Conservation (phyloP, 2,113 vertebrate genomes). For the Xenus cinereus region DNA sequence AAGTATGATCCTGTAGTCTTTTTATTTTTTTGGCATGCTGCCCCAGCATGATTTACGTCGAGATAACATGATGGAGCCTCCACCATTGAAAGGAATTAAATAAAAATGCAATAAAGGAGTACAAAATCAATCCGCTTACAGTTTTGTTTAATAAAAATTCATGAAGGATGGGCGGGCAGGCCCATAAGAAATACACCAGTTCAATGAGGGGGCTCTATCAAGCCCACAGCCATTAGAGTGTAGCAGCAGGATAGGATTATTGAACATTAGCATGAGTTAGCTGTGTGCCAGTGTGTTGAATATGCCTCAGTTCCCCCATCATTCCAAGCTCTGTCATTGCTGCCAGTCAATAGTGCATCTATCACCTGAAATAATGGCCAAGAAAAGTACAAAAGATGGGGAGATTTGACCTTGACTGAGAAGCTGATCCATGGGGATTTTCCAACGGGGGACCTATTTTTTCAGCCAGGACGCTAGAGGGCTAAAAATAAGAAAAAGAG, state of each 20-base stretch:
- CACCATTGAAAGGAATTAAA: conserved; percentile 90
- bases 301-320: conserved; percentile 65
- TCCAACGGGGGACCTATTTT: not conserved
- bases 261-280: conserved; percentile 62
- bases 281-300: conserved; percentile 32
- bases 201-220: conserved; percentile 73
- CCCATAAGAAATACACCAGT: conserved; percentile 87
- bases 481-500: not conserved
- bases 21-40: conserved; percentile 75
- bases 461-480: not conserved
- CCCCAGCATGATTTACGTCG: conserved; percentile 77
- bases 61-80: conserved; percentile 80
- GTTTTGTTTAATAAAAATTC: conserved; percentile 99
- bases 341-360: conserved; percentile 38
- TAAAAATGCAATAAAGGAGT: conserved; percentile 98
- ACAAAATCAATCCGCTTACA: conserved; percentile 99
- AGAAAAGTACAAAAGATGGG: conserved; percentile 46
- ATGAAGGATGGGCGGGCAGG: conserved; percentile 91
- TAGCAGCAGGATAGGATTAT: conserved; percentile 48
- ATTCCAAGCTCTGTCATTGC: conserved; percentile 69
- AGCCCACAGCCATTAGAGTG: conserved; percentile 50
- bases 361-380: conserved; percentile 46
- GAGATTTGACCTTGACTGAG: conserved; percentile 62
- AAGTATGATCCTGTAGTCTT: conserved; percentile 73
- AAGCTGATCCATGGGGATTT: conserved; percentile 47